Evolutionary conservation across 1,140 invertebrate genomes (phyloP).

Genomic region (Mycetomoellerius zeteki): DNA sequence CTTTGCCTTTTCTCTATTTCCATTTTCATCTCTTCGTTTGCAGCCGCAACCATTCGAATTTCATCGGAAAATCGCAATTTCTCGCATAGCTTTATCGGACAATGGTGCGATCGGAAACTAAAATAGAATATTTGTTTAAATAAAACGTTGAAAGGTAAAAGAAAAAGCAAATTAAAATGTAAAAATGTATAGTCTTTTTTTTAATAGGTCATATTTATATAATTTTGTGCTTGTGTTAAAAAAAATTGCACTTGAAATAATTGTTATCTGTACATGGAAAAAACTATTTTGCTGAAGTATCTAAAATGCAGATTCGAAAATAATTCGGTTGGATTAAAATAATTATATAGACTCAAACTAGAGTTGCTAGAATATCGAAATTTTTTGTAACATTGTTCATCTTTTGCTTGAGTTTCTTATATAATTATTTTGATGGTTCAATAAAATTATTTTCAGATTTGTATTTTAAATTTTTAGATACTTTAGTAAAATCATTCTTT

Average conservation of each 20-base stretch:
- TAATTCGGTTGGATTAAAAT: too few relatives aligned
- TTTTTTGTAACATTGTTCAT: too few relatives aligned
- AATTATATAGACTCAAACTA: too few relatives aligned
- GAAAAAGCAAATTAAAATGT: not conserved
- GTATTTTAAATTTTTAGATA: too few relatives aligned
- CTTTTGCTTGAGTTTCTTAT: too few relatives aligned
- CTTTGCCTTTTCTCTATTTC: constrained; percentile 44
- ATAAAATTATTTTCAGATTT: too few relatives aligned
- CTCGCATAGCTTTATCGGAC: not conserved
- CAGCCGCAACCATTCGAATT: constrained; percentile 8
- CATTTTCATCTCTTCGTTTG: constrained; percentile 15
- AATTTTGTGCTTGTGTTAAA: not conserved
- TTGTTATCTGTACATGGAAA: not conserved
- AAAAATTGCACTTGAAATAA: not conserved
- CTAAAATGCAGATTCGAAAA: too few relatives aligned
- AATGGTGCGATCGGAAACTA: not conserved
- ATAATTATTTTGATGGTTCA: too few relatives aligned
- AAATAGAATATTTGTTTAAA: not conserved
- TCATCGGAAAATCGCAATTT: not conserved
- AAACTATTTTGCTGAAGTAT: too few relatives aligned
- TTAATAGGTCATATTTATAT: too few relatives aligned
- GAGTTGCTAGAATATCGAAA: too few relatives aligned
- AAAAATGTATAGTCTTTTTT: not conserved
- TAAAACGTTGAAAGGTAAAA: not conserved
- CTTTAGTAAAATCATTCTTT: too few relatives aligned